Evolutionary conservation across 2,113 vertebrate genomes (phyloP).

Genomic region (Tetrax tetrax): DNA sequence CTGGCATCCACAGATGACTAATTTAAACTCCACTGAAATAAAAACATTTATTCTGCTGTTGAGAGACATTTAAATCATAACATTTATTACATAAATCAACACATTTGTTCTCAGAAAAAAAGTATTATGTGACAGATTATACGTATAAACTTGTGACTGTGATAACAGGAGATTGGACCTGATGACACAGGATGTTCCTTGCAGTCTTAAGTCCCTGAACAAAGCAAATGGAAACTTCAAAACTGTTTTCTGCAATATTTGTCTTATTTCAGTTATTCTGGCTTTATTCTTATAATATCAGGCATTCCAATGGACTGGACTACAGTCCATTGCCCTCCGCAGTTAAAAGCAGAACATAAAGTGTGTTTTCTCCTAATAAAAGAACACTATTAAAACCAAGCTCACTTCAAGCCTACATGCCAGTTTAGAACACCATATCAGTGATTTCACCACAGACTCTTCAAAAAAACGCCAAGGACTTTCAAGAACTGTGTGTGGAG

Average conservation of each 20-base stretch:
- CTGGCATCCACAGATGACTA: neutral
- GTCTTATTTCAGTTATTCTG: neutral
- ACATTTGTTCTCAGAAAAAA: neutral
- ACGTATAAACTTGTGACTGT: neutral
- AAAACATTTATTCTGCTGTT: neutral
- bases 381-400: neutral
- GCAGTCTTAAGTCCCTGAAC: neutral
- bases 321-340: neutral
- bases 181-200: neutral
- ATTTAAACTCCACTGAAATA: neutral
- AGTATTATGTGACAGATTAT: neutral
- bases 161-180: neutral
- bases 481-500: neutral
- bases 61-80: neutral
- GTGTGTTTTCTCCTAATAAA: neutral
- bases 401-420: neutral
- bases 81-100: no score
- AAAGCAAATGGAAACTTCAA: neutral
- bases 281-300: neutral
- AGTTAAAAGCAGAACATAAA: neutral
- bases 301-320: neutral
- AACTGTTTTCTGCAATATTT: neutral
- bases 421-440: neutral
- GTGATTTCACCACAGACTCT: neutral
- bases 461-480: neutral